Base-by-base conservation (phyloP, 2,113 vertebrate species). In the Excalfactoria chinensis region DNA sequence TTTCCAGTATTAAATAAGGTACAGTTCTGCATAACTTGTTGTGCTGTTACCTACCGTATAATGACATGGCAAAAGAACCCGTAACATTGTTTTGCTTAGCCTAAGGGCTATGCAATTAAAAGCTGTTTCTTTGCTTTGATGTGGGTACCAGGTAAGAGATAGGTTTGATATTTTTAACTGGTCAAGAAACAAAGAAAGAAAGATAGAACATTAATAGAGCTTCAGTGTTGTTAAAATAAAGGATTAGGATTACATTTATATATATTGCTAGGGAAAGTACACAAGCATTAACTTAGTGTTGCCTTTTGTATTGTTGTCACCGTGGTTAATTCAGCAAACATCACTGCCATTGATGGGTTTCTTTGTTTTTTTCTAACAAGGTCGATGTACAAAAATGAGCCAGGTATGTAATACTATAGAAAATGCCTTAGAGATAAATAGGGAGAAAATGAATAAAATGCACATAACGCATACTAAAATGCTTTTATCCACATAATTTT, bases 1-100 rank as follows among this genome's bases (percentile, higher is more conserved):
- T 88, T 88, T 92, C 51, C 23, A 72, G 3, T 72, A 83, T 66
- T 53, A 82, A 75, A 60, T 43, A 84, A 85, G 60, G 28, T 78
- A 26, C 34, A 21, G 20, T 70, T 66, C n/a, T 59, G 23, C 23
- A 43, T 67, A 25, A 20, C 26, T 26, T 88, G 18, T 25, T 66
- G 1, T 62, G 44, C 34, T 55, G 30, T 81, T 93, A 76, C 21
- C 40, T 71, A 3, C 49, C 16, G 6, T 68, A 13, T 78, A 87
- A 41, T 17, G 26, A 25, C 35, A 66, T 7, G 22, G 63, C 62
- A 82, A 82, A 87, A 75, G 78, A 75, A 91, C 35, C 53, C 82
- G 43, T 80, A 74, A 37, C 37, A 23, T 73, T 0, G 4, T 74
- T 89, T 79, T 84, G 20, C 30, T 77, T 86, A 32, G 62, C 89